phyloP scores from a whole-genome alignment of 2,113 vertebrate species.

The Carassius carassius region DNA sequence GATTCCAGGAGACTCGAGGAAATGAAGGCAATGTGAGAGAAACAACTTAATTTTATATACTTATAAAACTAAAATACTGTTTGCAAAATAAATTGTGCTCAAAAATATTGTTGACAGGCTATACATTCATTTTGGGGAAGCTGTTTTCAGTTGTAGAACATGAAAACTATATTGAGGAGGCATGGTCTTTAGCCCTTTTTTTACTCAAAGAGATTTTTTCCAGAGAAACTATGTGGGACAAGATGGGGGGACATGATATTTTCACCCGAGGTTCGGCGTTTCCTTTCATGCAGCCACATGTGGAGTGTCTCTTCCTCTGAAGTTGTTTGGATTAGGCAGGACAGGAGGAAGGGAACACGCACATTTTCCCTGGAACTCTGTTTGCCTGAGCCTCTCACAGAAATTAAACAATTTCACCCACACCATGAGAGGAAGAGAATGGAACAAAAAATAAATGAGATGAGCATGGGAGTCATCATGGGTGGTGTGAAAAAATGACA shows the following conservation, averaged over 20 bases:
- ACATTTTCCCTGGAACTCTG: conserved; percentile 36
- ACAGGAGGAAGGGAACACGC: conserved; percentile 45
- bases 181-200: conserved; percentile 27
- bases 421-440: conserved; percentile 17
- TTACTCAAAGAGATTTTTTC: conserved; percentile 36
- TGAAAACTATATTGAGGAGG: background rate
- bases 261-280: conserved; percentile 63
- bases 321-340: conserved; percentile 69
- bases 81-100: background rate
- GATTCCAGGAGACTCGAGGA: background rate
- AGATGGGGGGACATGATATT: conserved; percentile 52
- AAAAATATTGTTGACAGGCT: background rate
- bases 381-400: conserved; percentile 45
- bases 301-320: conserved; percentile 65
- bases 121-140: conserved; percentile 41
- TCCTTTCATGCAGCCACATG: conserved; percentile 67
- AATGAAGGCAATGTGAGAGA: background rate
- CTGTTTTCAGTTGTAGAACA: too few relatives aligned
- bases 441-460: background rate
- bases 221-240: conserved; percentile 47
- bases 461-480: conserved; percentile 29
- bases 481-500: background rate
- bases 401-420: conserved; percentile 48
- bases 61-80: background rate
- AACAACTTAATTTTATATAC: background rate